Base-by-base conservation (phyloP, 2,113 vertebrate genomes). In the Atractosteus spatula region DNA sequence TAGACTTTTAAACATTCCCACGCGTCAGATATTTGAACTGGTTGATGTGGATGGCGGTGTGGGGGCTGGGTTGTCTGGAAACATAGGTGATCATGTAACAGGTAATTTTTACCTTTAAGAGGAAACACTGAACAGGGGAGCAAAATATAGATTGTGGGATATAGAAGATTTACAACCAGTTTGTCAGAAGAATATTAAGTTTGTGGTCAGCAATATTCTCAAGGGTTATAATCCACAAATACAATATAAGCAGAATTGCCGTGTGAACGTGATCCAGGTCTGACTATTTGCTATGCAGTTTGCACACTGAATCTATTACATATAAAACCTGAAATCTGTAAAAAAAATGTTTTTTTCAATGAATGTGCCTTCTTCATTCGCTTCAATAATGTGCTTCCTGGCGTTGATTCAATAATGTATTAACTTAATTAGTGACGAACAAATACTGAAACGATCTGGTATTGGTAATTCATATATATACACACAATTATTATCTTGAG, bases 111-210 rank as follows among this genome's bases (percentile, higher is more conserved):
- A 80, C 6, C 13, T 86, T 83, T 72, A 82, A 77, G 66, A 84
- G 74, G 81, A 81, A 87, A 81, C 70, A 78, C 47, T 0, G 45
- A 86, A 82, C 81, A 74, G 74, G 75, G 71, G 72, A 76, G 64
- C 76, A 12, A 75, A 72, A 72, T 45, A 47, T 77, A 74, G 82
- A 75, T 86, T 84, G 80, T 68, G 13, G 45, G 13, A 47, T 70
- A 42, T 62, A 72, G 63, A 79, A 87, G 83, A 89, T 88, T 89
- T 91, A 91, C 80, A 87, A 82, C 69, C 80, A 81, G 86, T 63
- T 77, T 74, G 79, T 82, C 84, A 84, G 83, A 78, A 86, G 71
- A 74, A 74, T 83, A 82, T 81, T 85, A 74, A 83, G 78, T 75
- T 85, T 78, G 77, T 55, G 75, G 14, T 74, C 74, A 74, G 77